Conservation (phyloP, 2,888 invertebrate genomes). For the Saturnia pavonia region DNA sequence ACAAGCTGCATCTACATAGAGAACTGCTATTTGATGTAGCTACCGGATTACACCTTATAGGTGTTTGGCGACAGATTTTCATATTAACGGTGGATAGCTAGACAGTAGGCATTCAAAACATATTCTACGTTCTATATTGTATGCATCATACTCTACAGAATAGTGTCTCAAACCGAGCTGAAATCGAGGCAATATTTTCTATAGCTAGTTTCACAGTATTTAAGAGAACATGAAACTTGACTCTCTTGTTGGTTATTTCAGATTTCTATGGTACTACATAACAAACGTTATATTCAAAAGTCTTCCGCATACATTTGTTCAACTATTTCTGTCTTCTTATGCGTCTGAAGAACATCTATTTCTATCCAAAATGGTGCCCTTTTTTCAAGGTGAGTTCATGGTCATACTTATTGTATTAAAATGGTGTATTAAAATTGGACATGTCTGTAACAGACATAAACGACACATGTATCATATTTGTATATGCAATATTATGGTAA, state of each 20-base stretch:
- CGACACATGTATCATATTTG: too few species aligned
- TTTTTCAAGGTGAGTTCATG: slow-evolving; percentile 42
- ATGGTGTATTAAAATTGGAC: too few species aligned
- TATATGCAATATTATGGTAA: not conserved
- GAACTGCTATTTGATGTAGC: too few species aligned
- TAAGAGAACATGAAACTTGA: not conserved
- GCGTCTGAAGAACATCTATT: slow-evolving; percentile 53
- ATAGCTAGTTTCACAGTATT: not conserved
- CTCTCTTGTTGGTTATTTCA: slow-evolving; percentile 25
- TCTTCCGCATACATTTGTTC: slow-evolving; percentile 46
- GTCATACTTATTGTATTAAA: not conserved
- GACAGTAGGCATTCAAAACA: not conserved
- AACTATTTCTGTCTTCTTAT: slow-evolving; percentile 52
- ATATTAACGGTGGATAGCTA: not conserved
- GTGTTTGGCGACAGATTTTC: not conserved
- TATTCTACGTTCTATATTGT: too few species aligned
- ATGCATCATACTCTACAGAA: too few species aligned
- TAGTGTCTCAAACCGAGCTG: too few species aligned
- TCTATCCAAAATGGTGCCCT: slow-evolving; percentile 52
- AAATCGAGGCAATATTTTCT: not conserved
- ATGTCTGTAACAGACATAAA: too few species aligned
- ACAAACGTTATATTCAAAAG: slow-evolving; percentile 43
- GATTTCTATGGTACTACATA: slow-evolving; percentile 44
- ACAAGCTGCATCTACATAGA: too few species aligned
- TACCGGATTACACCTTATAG: not conserved